Conservation (phyloP, 30 jellyfish, hydroid and myxozoan species). For the Cassiopea andromeda region DNA sequence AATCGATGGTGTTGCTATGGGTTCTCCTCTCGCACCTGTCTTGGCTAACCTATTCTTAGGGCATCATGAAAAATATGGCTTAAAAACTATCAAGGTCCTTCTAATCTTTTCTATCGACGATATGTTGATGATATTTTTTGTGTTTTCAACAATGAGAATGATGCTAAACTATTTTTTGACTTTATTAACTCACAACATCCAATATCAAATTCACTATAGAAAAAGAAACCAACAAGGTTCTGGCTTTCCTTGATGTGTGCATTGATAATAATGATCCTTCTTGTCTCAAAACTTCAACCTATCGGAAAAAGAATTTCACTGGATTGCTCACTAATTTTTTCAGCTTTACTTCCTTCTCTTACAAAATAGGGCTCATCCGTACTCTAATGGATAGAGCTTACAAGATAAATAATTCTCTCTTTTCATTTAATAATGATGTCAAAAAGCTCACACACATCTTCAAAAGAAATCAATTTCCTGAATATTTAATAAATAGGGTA, state of each 20-base stretch:
- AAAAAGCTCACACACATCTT: neutral
- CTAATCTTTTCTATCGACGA: neutral
- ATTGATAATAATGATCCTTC: conserved; percentile 10
- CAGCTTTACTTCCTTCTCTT: conserved; percentile 1
- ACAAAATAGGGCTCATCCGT: conserved; percentile 21
- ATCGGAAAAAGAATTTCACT: conserved; percentile 10
- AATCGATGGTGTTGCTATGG: conserved; percentile 8
- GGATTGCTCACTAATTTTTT: neutral
- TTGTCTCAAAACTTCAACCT: neutral
- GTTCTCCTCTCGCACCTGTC: neutral
- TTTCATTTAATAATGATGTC: neutral
- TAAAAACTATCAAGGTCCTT: conserved; percentile 4
- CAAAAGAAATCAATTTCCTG: neutral
- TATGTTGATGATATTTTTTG: conserved; percentile 25
- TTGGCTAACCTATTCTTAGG: conserved; percentile 3
- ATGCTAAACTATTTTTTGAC: conserved; percentile 7
- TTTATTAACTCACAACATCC: conserved; percentile 7
- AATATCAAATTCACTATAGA: conserved; percentile 11
- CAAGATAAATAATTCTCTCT: neutral
- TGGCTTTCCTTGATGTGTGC: conserved; percentile 13
- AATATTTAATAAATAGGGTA: neutral
- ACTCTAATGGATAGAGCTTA: neutral
- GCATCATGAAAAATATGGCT: conserved; percentile 26
- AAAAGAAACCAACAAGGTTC: neutral
- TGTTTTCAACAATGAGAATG: conserved; percentile 5